Base-by-base conservation (phyloP, 1,140 invertebrate genomes). In the Zophobas atratus region DNA sequence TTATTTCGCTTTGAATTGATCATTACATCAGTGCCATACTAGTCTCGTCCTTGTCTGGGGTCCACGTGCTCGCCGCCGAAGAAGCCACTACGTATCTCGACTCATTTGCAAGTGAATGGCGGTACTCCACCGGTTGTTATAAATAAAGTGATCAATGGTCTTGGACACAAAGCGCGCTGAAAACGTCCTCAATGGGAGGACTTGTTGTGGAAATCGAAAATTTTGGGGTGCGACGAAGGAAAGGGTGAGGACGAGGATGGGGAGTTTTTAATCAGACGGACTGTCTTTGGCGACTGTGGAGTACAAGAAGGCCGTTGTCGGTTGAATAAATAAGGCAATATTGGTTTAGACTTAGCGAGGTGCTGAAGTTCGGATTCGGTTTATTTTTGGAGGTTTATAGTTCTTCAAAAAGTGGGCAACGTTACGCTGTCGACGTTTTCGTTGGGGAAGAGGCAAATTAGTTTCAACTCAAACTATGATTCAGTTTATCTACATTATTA, bases 61-160 rank as follows among this genome's bases (percentile, higher is more conserved):
- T 78, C 77, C 79, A 80, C 79, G 79, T 80, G 79, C 79, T 77
- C 70, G 55, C 38, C 60, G 33, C 38, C 32, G 60, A 67, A 67
- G 60, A 67, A 67, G 60, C 60, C 60, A 67, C 71, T 73, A 74
- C 73, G 70, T 57, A 33, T 75, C 33, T 53, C 77, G 63, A 55
- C 73, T 80, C 77, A 80, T 80, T 80, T 80, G 79, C 79, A 80
- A 80, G 70, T 80, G 79, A 80, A 80, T 80, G 73, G 72, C 56
- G 77, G 75, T 77, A 80, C 76, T 77, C 73, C 76, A 80, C 75
- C 77, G 57, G 79, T 76, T 76, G 77, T 76, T 74, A 78, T 80
- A 80, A 80, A 80, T 80, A 80, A 80, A 80, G 79, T 80, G 79
- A 80, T 80, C 79, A 80, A 80, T 78, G 76, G 70, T 55, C 41